Evolutionary conservation across 1,140 invertebrate species (phyloP).

Genomic region (Ips nitidus): DNA sequence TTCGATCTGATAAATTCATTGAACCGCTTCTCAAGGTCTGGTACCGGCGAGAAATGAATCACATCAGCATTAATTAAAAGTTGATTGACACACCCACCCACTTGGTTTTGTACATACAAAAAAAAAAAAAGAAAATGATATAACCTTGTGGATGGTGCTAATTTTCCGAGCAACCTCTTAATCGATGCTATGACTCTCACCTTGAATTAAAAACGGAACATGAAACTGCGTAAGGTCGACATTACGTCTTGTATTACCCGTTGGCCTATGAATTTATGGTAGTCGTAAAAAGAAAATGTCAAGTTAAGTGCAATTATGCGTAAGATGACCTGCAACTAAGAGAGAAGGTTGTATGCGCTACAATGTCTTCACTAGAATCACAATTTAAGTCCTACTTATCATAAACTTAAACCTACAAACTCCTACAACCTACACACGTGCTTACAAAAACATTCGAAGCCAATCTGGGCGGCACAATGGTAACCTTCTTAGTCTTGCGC

Average conservation of each 20-base stretch:
- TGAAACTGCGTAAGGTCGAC: constrained; percentile 12
- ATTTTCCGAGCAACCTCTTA: too few species aligned
- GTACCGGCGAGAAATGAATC: not conserved
- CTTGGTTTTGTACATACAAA: too few species aligned
- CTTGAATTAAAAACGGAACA: constrained; percentile 27
- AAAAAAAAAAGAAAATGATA: too few species aligned
- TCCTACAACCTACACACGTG: too few species aligned
- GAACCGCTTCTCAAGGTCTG: constrained; percentile 22
- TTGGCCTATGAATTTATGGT: constrained; percentile 10
- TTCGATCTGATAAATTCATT: constrained; percentile 28
- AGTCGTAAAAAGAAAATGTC: constrained; percentile 16
- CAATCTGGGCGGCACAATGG: too few species aligned
- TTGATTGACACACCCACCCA: not conserved
- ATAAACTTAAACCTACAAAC: too few species aligned
- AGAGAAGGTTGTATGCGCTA: not conserved
- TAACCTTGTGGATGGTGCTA: not conserved
- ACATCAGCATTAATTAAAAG: not conserved
- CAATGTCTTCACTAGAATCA: not conserved
- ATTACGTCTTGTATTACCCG: constrained; percentile 10
- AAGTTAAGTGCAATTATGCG: not conserved
- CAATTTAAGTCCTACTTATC: too few species aligned
- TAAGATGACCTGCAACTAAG: not conserved
- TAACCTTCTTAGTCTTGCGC: too few species aligned
- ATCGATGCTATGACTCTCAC: not conserved
- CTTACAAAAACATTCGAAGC: too few species aligned